These are phyloP conservation scores for Peucedramus taeniatus DNA, from an alignment of 2,113 vertebrate species.

Conservation along the genomic window DNA sequence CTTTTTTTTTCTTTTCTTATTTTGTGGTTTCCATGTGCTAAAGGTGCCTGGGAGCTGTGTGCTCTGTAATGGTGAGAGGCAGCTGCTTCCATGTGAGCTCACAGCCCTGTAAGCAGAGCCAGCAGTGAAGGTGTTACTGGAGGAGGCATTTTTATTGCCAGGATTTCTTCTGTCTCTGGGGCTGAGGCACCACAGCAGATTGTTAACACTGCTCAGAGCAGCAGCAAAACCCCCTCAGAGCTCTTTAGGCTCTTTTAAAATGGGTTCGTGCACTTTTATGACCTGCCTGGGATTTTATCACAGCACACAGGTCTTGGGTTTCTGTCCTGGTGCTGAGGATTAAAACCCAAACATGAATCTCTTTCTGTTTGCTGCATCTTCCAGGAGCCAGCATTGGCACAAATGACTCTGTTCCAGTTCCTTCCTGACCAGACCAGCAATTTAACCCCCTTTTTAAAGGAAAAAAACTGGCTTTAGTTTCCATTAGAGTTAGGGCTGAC, in stretches of 20 bases:
- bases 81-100: constrained; percentile 19
- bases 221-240: neutral
- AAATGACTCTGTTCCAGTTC: neutral
- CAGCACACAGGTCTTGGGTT: neutral
- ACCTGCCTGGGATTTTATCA: neutral
- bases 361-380: neutral
- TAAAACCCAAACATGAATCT: neutral
- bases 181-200: neutral
- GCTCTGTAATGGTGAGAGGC: neutral
- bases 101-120: neutral
- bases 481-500: neutral
- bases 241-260: neutral
- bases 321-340: neutral
- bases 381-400: neutral
- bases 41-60: neutral
- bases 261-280: neutral
- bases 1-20: neutral
- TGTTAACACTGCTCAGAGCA: neutral
- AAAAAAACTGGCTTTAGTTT: neutral
- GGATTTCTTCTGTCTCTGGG: neutral
- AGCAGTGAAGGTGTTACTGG: constrained; percentile 1
- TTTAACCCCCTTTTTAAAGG: neutral
- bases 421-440: neutral
- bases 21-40: constrained; percentile 25
- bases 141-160: constrained; percentile 17